Evolutionary conservation across 2,888 invertebrate species (phyloP), one percentile per base, ranked within the genome.

Genomic region (Lasioglossum leucozonium): DNA sequence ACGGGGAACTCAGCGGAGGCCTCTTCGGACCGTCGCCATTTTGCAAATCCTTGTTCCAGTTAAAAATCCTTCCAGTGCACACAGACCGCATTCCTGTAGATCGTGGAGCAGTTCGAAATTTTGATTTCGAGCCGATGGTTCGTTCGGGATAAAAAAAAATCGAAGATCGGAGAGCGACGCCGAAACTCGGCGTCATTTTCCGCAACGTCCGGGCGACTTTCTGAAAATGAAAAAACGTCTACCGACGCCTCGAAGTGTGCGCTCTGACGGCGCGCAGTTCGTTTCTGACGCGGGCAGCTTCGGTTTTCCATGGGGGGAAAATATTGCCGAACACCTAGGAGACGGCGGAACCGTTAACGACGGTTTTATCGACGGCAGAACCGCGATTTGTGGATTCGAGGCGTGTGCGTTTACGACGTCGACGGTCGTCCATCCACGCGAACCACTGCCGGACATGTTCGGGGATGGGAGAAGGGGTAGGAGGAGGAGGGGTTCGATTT

Each of bases 61-160:
- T 26, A 16, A 58, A 58, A 58, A 26, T 58, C 2, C 26, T 58
- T 58, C 2, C 0, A 58, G 55, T 0, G 0, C 0, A 6, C 4
- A 0, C 0, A 26, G 0, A 0, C 5, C 26, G 26, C 16, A 4
- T 5, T 58, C 13, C 0, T 1, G 13, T 58, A 13, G 26, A 26
- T 58, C 0, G 5, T 0, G 11, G 11, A 58, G 0, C 26, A 5
- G 5, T 26, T 13, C 0, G 4, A 58, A 26, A 30, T 26, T 30
- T 58, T 13, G 26, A 58, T 26, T 16, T 30, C 13, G 13, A 13
- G 26, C 6, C 13, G 11, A 13, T 30, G 5, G 26, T 16, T 30
- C 5, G 5, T 30, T 6, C 58, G 2, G 26, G 58, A n/a, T n/a
- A n/a, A n/a, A n/a, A n/a, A 58, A 16, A 58, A 26, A 16, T 26